Evolutionary conservation across 2,888 invertebrate genomes (phyloP).

Genomic region (Ernsta delagoae): DNA sequence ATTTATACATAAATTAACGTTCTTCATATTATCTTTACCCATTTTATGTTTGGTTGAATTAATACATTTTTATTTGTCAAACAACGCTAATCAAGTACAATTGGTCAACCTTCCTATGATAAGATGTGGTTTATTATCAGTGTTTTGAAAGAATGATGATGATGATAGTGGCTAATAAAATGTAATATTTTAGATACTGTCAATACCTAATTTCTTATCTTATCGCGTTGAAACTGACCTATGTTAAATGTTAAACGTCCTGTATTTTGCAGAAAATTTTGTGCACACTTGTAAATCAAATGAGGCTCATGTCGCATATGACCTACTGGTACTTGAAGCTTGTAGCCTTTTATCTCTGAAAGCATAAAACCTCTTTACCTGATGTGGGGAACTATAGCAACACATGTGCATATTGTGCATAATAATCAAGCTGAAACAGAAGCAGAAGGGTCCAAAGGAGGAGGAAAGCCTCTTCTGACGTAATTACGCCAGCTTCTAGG

Average conservation of each 20-base stretch:
- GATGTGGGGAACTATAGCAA: constrained; percentile 22
- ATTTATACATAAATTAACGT: too few relatives aligned
- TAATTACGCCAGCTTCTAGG: constrained; percentile 31
- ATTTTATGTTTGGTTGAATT: not conserved
- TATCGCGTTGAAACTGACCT: constrained; percentile 4
- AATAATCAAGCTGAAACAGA: constrained; percentile 36
- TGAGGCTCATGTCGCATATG: constrained; percentile 5
- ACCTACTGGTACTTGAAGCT: constrained; percentile 2
- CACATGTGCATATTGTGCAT: constrained; percentile 32
- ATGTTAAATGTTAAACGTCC: not conserved
- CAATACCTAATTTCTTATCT: not conserved
- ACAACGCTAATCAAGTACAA: too few relatives aligned
- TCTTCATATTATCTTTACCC: too few relatives aligned
- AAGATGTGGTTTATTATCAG: not conserved
- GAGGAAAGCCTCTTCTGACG: constrained; percentile 36
- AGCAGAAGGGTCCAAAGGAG: constrained; percentile 32
- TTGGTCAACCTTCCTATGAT: too few relatives aligned
- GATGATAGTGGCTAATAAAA: not conserved
- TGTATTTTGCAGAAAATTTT: not conserved
- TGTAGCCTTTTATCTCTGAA: constrained; percentile 23
- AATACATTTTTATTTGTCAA: too few relatives aligned
- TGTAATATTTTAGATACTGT: not conserved
- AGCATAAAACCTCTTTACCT: constrained; percentile 23
- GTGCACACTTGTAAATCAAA: not conserved
- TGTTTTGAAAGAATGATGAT: not conserved